A percentile compares a stretch with the other conserved stretches of the same genome.
Evolutionary conservation across 2,113 vertebrate species (phyloP).

Genomic region (Setophaga petechia): DNA sequence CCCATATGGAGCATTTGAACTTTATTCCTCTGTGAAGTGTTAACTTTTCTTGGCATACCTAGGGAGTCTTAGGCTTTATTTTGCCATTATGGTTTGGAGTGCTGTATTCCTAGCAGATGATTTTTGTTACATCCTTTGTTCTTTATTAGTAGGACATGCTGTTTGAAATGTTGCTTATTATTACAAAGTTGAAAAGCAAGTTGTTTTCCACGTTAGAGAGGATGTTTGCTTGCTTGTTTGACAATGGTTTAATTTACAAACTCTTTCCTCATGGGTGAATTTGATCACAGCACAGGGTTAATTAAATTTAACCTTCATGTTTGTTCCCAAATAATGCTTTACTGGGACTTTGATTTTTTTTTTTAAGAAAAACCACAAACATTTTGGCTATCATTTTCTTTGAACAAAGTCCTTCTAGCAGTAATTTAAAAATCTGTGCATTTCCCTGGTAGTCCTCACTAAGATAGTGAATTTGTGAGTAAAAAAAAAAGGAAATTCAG

Average conservation of each 20-base stretch:
- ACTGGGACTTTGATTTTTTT: background rate
- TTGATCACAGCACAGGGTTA: background rate
- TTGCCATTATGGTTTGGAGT: background rate
- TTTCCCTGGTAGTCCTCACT: background rate
- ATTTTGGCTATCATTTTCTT: background rate
- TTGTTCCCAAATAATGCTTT: background rate
- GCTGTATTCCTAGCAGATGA: background rate
- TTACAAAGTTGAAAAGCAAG: background rate
- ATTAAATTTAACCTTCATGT: background rate
- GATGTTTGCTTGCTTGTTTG: background rate
- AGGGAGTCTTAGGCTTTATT: background rate
- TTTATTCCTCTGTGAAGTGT: background rate
- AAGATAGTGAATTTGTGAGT: background rate
- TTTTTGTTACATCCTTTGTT: background rate
- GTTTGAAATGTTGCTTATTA: background rate
- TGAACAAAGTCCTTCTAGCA: background rate
- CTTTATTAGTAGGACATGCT: background rate
- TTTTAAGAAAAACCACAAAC: background rate
- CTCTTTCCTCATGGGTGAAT: background rate
- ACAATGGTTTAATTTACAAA: background rate
- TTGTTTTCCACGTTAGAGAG: background rate
- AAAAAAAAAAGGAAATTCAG: background rate
- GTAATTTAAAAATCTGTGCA: background rate
- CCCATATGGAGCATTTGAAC: background rate
- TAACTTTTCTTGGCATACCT: background rate